phyloP scores from a whole-genome alignment of 2,888 invertebrate genomes.

The Aromia moschata region DNA sequence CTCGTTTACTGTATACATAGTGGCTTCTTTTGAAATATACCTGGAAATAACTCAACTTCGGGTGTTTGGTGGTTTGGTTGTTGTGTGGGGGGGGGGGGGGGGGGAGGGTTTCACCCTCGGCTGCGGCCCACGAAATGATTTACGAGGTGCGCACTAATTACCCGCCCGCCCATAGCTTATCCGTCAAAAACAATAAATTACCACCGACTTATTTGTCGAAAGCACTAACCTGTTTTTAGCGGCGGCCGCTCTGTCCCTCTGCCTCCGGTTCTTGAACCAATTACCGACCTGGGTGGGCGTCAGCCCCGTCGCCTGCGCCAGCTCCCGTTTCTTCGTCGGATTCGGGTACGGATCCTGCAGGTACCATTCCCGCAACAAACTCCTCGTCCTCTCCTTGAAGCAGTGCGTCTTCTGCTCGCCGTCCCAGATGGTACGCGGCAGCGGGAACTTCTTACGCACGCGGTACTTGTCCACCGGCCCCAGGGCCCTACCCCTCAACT shows the following conservation, averaged over 20 bases:
- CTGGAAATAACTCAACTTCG: no score
- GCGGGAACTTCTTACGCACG: slow-evolving; percentile 91
- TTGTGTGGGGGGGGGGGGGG: no score
- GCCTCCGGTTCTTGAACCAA: slow-evolving; percentile 92
- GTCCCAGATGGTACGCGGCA: slow-evolving; percentile 94
- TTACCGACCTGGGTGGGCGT: slow-evolving; percentile 94
- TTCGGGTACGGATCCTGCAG: slow-evolving; percentile 97
- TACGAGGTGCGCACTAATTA: slow-evolving; percentile 39
- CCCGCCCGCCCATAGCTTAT: slow-evolving; percentile 43
- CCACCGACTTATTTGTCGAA: no score
- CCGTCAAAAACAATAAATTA: slow-evolving; percentile 40
- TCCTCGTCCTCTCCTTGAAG: slow-evolving; percentile 95
- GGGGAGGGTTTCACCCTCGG: no score
- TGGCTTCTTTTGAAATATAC: no score
- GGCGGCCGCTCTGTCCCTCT: slow-evolving; percentile 88
- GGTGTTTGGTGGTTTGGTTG: no score
- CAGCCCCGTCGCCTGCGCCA: slow-evolving; percentile 89
- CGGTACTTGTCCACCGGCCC: slow-evolving; percentile 95
- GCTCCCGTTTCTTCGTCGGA: slow-evolving; percentile 90
- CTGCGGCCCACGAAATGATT: not conserved
- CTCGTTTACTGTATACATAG: no score
- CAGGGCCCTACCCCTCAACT: slow-evolving; percentile 86
- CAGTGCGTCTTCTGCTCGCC: slow-evolving; percentile 97
- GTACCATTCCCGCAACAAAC: slow-evolving; percentile 96
- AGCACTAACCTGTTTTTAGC: slow-evolving; percentile 92